phyloP scores from a whole-genome alignment of 2,113 vertebrate species.

The Nasalis larvatus region DNA sequence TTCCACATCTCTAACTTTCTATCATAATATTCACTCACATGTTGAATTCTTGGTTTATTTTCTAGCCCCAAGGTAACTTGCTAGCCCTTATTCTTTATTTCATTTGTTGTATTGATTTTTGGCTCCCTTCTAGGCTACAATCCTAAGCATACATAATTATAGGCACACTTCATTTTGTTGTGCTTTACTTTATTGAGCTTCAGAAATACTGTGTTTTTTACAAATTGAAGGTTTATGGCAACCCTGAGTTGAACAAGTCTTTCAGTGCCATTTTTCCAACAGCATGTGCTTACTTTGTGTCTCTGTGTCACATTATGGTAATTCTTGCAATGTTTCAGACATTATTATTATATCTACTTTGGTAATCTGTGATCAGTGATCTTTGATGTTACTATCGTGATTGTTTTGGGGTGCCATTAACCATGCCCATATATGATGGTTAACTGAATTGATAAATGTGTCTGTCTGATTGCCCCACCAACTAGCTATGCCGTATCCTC shows the following conservation, averaged over 20 bases:
- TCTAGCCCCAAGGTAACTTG: neutral
- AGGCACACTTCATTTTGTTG: neutral
- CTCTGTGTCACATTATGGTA: neutral
- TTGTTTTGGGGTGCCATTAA: neutral
- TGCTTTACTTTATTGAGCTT: neutral
- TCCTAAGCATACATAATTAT: neutral
- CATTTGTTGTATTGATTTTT: neutral
- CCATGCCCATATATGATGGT: neutral
- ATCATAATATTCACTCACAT: neutral
- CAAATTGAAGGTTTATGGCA: neutral
- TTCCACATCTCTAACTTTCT: neutral
- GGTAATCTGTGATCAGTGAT: neutral
- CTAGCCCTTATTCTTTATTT: neutral
- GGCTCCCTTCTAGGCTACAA: neutral
- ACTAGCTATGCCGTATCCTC: neutral
- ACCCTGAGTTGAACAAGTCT: neutral
- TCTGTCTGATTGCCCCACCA: neutral
- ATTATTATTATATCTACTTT: neutral
- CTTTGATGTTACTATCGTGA: neutral
- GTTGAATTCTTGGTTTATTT: slow-evolving; percentile 4
- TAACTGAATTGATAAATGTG: neutral
- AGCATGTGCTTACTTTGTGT: neutral
- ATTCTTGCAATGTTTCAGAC: neutral
- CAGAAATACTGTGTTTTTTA: neutral
- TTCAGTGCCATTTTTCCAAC: neutral